These are phyloP conservation scores for Pseudomyrmex gracilis DNA, from an alignment of 1,140 invertebrate species.

Conservation along the genomic window DNA sequence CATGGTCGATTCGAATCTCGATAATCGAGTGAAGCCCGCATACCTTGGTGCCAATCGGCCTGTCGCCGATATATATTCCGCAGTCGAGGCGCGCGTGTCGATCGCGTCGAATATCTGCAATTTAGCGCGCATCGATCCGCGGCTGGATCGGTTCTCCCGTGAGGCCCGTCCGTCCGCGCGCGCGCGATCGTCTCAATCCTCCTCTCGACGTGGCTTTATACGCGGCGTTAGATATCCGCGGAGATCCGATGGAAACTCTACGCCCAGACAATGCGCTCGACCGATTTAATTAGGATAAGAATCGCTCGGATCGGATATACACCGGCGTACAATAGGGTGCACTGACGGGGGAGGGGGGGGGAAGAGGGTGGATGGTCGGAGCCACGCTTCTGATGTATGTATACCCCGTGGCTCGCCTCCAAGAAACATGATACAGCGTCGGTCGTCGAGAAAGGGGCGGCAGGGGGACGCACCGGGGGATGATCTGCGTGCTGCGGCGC, in stretches of 20 bases:
- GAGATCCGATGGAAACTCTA: conserved; percentile 74
- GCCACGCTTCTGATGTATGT: conserved; percentile 69
- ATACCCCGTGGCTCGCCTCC: conserved; percentile 79
- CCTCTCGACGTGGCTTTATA: conserved; percentile 62
- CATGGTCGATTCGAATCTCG: conserved; percentile 21
- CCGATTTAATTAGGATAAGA: conserved; percentile 78
- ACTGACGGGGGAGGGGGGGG: not conserved
- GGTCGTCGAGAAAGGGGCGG: conserved; percentile 55
- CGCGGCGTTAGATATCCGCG: conserved; percentile 63
- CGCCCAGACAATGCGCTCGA: conserved; percentile 74
- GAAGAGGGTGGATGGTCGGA: conserved; percentile 20
- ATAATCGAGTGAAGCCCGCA: conserved; percentile 33
- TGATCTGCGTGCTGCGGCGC: conserved; percentile 71
- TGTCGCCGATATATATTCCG: conserved; percentile 33
- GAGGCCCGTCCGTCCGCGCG: conserved; percentile 20
- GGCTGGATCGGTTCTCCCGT: conserved; percentile 60
- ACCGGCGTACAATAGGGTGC: conserved; percentile 70
- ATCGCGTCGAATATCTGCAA: conserved; percentile 47
- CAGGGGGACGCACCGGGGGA: conserved; percentile 27
- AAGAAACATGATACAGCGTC: conserved; percentile 84
- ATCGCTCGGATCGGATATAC: conserved; percentile 76
- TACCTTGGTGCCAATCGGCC: conserved; percentile 32
- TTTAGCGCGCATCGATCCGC: conserved; percentile 56
- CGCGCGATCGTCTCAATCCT: conserved; percentile 63
- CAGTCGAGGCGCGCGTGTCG: conserved; percentile 23